Base-by-base conservation (phyloP, 2,888 invertebrate genomes). In the Scaptomyza caliginosa region DNA sequence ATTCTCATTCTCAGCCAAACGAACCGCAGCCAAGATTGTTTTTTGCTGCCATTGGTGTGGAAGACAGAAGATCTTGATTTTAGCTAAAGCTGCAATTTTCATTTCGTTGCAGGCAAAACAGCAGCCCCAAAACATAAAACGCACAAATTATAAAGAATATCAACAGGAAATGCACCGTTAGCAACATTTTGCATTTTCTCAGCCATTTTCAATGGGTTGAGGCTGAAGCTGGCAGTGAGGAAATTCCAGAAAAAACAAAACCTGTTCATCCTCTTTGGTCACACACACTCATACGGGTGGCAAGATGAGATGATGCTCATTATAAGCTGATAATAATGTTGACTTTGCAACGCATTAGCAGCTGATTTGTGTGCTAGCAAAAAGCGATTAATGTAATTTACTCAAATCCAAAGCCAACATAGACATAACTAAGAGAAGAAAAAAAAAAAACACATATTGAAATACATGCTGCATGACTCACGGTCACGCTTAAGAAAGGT, bases 391-490 rank as follows among this genome's bases (percentile, higher is more conserved):
- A 56, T 55, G 46, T 39, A 17, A n/a, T 48, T 39, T 21, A 32
- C 16, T 16, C 24, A 21, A 21, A 13, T 7, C 30, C 30, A 30
- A 30, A 30, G 30, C 38, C 32, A 71, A 40, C 52, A 11, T 40
- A 49, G 38, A 21, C 46, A 10, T 43, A 36, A 45, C 49, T 28
- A 23, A n/a, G n/a, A n/a, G n/a, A n/a, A n/a, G n/a, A n/a, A n/a
- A n/a, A n/a, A n/a, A n/a, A n/a, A n/a, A n/a, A n/a, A n/a, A 10
- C 36, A 52, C 28, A 51, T 66, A 43, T 46, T 32, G 30, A 49
- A 2, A 45, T 26, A 63, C 38, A 42, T 38, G 58, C 55, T 34
- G 60, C 70, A 78, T 83, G 83, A 86, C 49, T 86, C 83, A 86
- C 60, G 54, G 63, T 46, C 73, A 58, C 67, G 72, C 59, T 67